Evolutionary conservation across 1,140 invertebrate genomes (phyloP).

Genomic region (Nilaparvata lugens): DNA sequence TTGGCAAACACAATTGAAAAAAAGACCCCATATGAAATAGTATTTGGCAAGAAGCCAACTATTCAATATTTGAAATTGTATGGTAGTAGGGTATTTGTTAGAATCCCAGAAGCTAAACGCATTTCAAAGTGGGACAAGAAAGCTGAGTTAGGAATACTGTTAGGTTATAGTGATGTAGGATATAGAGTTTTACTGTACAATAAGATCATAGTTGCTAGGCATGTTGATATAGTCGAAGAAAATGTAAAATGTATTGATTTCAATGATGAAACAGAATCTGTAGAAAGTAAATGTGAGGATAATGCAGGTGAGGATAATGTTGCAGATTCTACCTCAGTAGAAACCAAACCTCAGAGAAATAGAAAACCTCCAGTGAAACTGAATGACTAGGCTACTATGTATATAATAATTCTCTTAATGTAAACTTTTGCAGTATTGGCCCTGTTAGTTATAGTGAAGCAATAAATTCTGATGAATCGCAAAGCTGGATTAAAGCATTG

Average conservation of each 20-base stretch:
- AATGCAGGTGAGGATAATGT: neutral
- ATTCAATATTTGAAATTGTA: constrained; percentile 24
- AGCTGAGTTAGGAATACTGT: constrained; percentile 21
- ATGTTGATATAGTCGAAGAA: constrained; percentile 24
- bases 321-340: no score
- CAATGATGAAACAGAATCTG: constrained; percentile 10
- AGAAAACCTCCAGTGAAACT: no score
- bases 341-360: no score
- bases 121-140: constrained; percentile 21
- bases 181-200: constrained; percentile 25
- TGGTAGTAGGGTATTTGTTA: constrained; percentile 22
- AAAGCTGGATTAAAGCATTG: no score
- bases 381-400: no score
- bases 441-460: no score
- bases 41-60: constrained; percentile 24
- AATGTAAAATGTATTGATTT: constrained; percentile 20
- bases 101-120: constrained; percentile 17
- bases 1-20: constrained; percentile 22
- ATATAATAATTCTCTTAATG: no score
- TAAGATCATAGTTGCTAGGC: constrained; percentile 23
- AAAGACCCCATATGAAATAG: constrained; percentile 28
- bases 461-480: no score
- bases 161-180: constrained; percentile 24
- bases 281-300: neutral
- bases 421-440: no score